These are phyloP conservation scores for Ormyrus thymus DNA, from an alignment of 2,888 invertebrate genomes.

Conservation along the genomic window DNA sequence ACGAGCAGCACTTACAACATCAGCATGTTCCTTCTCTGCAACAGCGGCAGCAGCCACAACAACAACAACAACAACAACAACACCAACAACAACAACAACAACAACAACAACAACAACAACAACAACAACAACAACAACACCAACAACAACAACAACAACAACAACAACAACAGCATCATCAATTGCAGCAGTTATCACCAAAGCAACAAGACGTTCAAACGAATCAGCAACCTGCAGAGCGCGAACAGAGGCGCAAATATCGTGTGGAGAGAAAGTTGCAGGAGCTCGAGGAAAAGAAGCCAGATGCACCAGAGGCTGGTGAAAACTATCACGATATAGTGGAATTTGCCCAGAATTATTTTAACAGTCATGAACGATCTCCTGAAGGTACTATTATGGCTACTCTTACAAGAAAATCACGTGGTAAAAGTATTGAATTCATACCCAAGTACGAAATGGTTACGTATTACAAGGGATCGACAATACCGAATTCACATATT, in stretches of 20 bases:
- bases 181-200: constrained; percentile 60
- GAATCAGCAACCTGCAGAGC: constrained; percentile 77
- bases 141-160: constrained; percentile 55
- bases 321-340: constrained; percentile 85
- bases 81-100: constrained; percentile 52
- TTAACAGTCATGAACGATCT: constrained; percentile 90
- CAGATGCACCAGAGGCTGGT: constrained; percentile 64
- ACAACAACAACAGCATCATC: constrained; percentile 59
- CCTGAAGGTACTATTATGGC: constrained; percentile 93
- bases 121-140: constrained; percentile 58
- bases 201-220: constrained; percentile 61
- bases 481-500: constrained; percentile 94
- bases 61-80: constrained; percentile 56
- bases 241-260: constrained; percentile 87
- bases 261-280: constrained; percentile 90
- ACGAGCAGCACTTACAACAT: constrained; percentile 61
- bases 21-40: constrained; percentile 25
- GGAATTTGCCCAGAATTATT: constrained; percentile 95
- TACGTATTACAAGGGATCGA: constrained; percentile 89
- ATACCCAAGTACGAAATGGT: constrained; percentile 96
- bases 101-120: constrained; percentile 65
- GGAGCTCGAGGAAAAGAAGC: constrained; percentile 82
- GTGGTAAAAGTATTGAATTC: constrained; percentile 84
- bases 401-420: constrained; percentile 85
- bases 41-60: constrained; percentile 33